A percentile compares a stretch with the other conserved stretches of the same genome.
These are phyloP conservation scores for Anabacerthia variegaticeps DNA, from an alignment of 2,797 vertebrate species.

Conservation along the genomic window DNA sequence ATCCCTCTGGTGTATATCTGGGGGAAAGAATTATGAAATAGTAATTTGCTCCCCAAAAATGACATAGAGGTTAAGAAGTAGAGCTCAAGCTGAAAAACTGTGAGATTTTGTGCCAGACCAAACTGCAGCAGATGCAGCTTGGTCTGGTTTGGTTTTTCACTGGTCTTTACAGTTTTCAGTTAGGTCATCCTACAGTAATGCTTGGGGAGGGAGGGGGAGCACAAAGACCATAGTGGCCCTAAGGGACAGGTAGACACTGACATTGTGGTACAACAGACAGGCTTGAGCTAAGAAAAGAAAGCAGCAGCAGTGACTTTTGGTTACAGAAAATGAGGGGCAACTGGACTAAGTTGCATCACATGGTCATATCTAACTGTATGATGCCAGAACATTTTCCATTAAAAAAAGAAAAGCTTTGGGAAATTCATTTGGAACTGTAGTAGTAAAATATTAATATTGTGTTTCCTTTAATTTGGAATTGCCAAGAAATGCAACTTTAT, in stretches of 20 bases:
- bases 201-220: background rate
- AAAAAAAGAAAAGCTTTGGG: background rate
- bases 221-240: background rate
- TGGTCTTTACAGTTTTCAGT: background rate
- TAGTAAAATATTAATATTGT: background rate
- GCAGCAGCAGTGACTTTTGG: background rate
- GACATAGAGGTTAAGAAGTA: background rate
- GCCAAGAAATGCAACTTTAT: background rate
- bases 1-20: background rate
- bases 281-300: background rate
- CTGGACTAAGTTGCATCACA: background rate
- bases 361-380: background rate
- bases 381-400: background rate
- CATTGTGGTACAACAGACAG: background rate
- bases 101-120: background rate
- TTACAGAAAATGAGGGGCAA: background rate
- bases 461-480: background rate
- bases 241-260: background rate
- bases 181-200: background rate
- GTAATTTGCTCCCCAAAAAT: background rate
- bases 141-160: background rate
- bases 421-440: background rate
- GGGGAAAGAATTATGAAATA: background rate
- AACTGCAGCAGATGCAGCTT: background rate
- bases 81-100: background rate